A percentile compares a stretch with the other conserved stretches of the same genome.
Evolutionary conservation across 2,888 invertebrate species (phyloP).

Genomic region (Melolontha melolontha): DNA sequence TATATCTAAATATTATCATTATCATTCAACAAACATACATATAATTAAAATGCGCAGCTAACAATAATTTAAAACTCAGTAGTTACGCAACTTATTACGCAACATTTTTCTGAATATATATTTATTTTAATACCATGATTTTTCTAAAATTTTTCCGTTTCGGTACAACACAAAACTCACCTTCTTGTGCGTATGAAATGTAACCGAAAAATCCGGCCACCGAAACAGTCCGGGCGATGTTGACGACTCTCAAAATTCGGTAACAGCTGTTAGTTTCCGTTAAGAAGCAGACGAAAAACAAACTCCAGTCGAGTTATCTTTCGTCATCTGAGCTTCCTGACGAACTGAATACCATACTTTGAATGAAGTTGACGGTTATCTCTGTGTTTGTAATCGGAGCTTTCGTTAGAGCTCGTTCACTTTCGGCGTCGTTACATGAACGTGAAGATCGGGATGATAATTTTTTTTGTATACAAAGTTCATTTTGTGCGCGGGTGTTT

Average conservation of each 20-base stretch:
- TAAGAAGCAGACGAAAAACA: background rate
- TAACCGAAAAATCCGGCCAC: background rate
- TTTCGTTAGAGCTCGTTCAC: slow-evolving; percentile 22
- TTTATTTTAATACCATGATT: background rate
- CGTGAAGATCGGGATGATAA: background rate
- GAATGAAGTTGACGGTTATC: slow-evolving; percentile 29
- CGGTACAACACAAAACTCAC: slow-evolving; percentile 14
- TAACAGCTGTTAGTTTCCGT: slow-evolving; percentile 22
- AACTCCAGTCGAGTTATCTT: background rate
- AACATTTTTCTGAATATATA: too few relatives aligned
- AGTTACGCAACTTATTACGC: too few relatives aligned
- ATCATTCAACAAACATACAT: too few relatives aligned
- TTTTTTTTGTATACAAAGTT: background rate
- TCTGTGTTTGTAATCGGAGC: slow-evolving; percentile 5
- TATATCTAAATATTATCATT: too few relatives aligned
- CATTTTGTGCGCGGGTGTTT: background rate
- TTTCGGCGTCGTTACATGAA: slow-evolving; percentile 4
- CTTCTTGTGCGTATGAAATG: background rate
- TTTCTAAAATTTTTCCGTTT: background rate
- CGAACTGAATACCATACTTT: slow-evolving; percentile 22
- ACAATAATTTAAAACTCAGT: too few relatives aligned
- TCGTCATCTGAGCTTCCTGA: slow-evolving; percentile 3
- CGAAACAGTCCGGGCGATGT: background rate
- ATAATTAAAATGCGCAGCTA: too few relatives aligned
- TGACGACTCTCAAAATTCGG: slow-evolving; percentile 12